Conservation (phyloP, 2,113 vertebrate species). For the Forbesichthys papilliferus region DNA sequence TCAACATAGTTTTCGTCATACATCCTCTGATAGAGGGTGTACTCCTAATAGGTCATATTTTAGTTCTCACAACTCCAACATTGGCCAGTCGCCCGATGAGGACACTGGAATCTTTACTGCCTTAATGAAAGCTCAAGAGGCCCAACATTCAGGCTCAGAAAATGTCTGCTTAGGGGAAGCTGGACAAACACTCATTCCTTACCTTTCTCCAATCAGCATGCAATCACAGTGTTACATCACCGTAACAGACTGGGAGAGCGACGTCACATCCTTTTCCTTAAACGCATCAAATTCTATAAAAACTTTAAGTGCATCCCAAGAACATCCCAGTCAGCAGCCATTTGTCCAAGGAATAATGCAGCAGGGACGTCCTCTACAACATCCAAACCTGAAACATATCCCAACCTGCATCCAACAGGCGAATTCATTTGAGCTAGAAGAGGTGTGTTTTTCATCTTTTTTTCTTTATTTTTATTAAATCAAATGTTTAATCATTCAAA, state of each 20-base stretch:
- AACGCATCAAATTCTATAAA: constrained; percentile 14
- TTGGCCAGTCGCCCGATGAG: not conserved
- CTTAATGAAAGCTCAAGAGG: not conserved
- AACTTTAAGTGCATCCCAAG: not conserved
- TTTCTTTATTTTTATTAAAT: too few species aligned
- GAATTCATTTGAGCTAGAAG: constrained; percentile 78
- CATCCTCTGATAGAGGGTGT: constrained; percentile 5
- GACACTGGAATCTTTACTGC: not conserved
- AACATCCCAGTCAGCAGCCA: constrained; percentile 5
- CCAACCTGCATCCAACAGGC: constrained; percentile 45
- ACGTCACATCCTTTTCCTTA: constrained; percentile 2
- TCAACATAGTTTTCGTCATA: constrained; percentile 1
- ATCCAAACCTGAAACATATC: constrained; percentile 20
- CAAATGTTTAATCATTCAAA: too few species aligned
- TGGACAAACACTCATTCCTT: constrained; percentile 4
- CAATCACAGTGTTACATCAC: constrained; percentile 58
- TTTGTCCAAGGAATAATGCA: not conserved
- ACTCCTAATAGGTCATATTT: not conserved
- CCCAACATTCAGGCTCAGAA: not conserved
- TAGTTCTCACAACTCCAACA: not conserved
- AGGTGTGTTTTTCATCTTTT: constrained; percentile 61
- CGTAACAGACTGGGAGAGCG: constrained; percentile 66
- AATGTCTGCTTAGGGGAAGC: not conserved
- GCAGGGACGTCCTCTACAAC: constrained; percentile 42
- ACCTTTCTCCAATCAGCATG: not conserved